Conservation (phyloP, 2,888 invertebrate species). For the Camptogramma bilineatum region DNA sequence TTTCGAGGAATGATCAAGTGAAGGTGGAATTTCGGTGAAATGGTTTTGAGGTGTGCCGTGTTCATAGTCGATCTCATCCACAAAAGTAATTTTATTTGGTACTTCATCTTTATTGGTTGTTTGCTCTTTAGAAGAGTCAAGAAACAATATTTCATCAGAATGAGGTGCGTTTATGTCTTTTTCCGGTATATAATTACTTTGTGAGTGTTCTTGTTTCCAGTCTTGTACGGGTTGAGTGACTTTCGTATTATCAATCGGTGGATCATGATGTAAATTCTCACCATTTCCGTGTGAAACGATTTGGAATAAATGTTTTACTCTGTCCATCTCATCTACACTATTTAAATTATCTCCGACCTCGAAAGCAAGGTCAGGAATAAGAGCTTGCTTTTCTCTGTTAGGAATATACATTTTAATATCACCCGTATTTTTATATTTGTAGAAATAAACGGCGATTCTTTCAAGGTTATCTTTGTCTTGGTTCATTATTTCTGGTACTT, state of each 20-base stretch:
- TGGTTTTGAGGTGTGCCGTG: not conserved
- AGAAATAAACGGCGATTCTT: slow-evolving; percentile 65
- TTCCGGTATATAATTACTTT: not conserved
- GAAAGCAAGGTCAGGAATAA: slow-evolving; percentile 61
- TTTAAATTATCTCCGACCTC: slow-evolving; percentile 50
- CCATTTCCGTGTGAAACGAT: not conserved
- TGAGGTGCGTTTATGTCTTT: not conserved
- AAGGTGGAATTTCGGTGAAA: not conserved
- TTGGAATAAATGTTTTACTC: slow-evolving; percentile 32
- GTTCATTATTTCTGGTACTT: slow-evolving; percentile 48
- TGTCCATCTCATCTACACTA: slow-evolving; percentile 33
- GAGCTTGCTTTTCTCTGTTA: slow-evolving; percentile 54
- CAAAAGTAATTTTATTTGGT: not conserved
- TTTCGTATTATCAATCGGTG: not conserved
- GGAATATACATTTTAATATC: slow-evolving; percentile 59
- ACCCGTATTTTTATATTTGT: slow-evolving; percentile 48
- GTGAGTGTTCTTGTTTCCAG: not conserved
- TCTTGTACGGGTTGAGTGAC: not conserved
- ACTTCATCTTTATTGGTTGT: not conserved
- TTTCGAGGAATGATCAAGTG: not conserved
- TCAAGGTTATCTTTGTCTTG: slow-evolving; percentile 45
- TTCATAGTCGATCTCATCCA: not conserved
- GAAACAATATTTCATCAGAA: not conserved
- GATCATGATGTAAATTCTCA: not conserved
- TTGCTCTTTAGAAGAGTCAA: not conserved